Evolutionary conservation across 2,888 invertebrate genomes (phyloP).

Genomic region (Latrodectus hesperus): DNA sequence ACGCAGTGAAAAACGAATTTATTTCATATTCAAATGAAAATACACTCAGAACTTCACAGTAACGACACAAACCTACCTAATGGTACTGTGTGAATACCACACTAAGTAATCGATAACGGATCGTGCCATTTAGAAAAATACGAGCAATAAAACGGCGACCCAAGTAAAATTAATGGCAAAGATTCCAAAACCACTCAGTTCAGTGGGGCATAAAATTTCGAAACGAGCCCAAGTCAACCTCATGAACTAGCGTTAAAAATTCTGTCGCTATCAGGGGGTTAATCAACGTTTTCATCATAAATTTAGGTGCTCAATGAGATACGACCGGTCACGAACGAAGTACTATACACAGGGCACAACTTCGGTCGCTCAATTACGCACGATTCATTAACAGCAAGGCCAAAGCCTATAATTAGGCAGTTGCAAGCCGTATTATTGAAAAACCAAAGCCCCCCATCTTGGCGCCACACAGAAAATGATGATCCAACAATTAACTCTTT

Average conservation of each 20-base stretch:
- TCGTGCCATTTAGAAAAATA: no score
- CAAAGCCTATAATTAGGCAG: conserved; percentile 38
- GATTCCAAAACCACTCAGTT: background rate
- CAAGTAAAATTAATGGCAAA: background rate
- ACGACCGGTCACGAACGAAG: background rate
- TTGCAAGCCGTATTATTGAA: conserved; percentile 32
- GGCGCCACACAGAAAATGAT: conserved; percentile 39
- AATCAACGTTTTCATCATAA: conserved; percentile 21
- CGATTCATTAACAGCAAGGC: conserved; percentile 40
- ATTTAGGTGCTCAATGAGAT: conserved; percentile 32
- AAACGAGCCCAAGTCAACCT: background rate
- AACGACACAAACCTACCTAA: no score
- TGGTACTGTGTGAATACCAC: no score
- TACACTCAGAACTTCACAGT: no score
- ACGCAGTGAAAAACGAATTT: no score
- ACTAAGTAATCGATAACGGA: no score
- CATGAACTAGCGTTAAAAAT: background rate
- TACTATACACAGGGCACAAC: background rate
- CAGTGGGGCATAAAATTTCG: conserved; percentile 1
- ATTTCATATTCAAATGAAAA: no score
- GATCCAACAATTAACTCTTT: background rate
- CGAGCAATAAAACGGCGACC: background rate
- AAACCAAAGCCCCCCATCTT: conserved; percentile 13
- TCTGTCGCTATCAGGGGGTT: background rate
- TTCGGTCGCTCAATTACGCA: conserved; percentile 19